phyloP scores from a whole-genome alignment of 1,140 invertebrate genomes.

The Heliconius congener region DNA sequence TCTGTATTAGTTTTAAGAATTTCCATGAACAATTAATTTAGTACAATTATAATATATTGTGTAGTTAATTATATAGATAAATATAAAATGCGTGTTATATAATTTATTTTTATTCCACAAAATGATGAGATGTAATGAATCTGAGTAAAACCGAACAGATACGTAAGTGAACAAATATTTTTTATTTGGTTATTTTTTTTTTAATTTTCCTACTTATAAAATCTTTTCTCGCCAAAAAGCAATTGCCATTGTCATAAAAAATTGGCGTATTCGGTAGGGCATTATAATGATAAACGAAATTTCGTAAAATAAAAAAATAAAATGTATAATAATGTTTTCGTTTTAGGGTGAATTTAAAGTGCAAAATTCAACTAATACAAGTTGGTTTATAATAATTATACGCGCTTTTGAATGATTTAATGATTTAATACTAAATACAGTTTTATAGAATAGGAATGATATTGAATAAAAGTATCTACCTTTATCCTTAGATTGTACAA shows the following conservation, averaged over 20 bases:
- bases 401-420: background rate
- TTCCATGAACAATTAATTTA: conserved; percentile 6
- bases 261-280: background rate
- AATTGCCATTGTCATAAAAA: background rate
- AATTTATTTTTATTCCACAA: background rate
- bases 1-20: background rate
- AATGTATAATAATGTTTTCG: too few relatives aligned
- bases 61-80: background rate
- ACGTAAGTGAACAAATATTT: too few relatives aligned
- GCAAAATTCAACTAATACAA: background rate
- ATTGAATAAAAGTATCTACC: background rate
- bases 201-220: too few relatives aligned
- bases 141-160: background rate
- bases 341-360: background rate
- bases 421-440: too few relatives aligned
- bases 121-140: background rate
- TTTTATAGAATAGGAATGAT: too few relatives aligned
- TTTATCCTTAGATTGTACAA: background rate
- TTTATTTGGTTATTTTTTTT: too few relatives aligned
- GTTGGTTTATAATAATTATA: background rate
- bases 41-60: background rate
- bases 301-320: background rate
- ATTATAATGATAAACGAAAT: background rate
- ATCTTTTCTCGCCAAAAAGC: background rate
- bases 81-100: background rate